phyloP scores from a whole-genome alignment of 1,140 invertebrate species.

The Drosophila kurseongensis region DNA sequence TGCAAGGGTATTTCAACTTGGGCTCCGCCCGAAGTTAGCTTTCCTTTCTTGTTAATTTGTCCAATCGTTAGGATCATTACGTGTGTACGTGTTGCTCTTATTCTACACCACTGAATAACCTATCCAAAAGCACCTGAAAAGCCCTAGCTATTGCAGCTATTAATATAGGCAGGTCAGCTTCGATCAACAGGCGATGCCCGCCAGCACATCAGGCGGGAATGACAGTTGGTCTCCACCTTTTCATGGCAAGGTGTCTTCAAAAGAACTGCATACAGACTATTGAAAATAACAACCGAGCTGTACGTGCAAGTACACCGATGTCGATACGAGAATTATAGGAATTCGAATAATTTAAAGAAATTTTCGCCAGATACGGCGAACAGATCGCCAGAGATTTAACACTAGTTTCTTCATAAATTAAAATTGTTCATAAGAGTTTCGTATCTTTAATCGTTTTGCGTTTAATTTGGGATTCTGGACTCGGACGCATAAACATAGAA shows the following conservation, averaged over 20 bases:
- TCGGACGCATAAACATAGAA: constrained; percentile 3
- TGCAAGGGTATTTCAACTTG: no score
- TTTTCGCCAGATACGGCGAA: not conserved
- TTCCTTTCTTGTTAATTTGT: no score
- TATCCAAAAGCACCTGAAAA: constrained; percentile 68
- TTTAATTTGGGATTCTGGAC: not conserved
- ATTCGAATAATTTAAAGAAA: not conserved
- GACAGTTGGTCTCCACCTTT: constrained; percentile 67
- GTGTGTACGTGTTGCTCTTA: constrained; percentile 23
- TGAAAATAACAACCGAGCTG: constrained; percentile 9
- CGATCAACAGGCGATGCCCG: constrained; percentile 41
- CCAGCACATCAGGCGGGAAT: constrained; percentile 48
- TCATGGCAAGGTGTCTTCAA: constrained; percentile 52
- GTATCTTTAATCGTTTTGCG: no score
- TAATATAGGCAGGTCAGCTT: constrained; percentile 55
- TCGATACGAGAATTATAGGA: not conserved
- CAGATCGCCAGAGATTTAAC: no score
- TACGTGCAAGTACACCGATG: constrained; percentile 13
- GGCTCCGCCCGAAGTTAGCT: no score
- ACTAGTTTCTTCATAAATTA: no score
- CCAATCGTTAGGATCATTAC: constrained; percentile 17
- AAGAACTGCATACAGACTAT: constrained; percentile 22
- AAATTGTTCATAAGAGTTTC: no score
- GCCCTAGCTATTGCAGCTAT: constrained; percentile 61
- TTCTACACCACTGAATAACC: constrained; percentile 22